Conservation (phyloP, 2,888 invertebrate genomes). For the Drosophila rubida region DNA sequence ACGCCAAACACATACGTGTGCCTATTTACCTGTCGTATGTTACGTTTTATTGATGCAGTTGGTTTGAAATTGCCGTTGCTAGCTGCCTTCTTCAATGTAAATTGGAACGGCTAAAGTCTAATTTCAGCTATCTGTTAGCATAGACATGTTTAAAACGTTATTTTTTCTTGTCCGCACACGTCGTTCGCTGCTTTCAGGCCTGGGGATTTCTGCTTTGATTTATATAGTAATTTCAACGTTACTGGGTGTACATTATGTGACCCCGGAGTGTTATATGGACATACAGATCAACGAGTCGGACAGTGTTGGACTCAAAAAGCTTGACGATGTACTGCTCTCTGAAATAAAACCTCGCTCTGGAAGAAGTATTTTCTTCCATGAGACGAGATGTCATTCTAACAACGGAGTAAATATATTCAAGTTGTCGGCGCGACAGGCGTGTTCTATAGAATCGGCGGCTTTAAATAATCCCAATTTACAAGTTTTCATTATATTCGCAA, state of each 20-base stretch:
- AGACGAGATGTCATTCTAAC: conserved; percentile 77
- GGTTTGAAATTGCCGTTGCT: not conserved
- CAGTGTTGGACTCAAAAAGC: not conserved
- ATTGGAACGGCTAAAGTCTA: not conserved
- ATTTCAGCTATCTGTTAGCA: too few species aligned
- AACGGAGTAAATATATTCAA: conserved; percentile 45
- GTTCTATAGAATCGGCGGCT: conserved; percentile 84
- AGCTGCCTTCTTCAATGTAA: not conserved
- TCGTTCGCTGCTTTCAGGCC: not conserved
- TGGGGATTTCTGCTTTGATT: not conserved
- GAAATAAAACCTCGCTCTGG: conserved; percentile 74
- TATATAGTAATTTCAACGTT: not conserved
- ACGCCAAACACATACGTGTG: not conserved
- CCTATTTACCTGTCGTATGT: not conserved
- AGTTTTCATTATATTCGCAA: conserved; percentile 82
- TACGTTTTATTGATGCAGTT: not conserved
- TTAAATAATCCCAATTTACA: conserved; percentile 81
- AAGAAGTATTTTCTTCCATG: conserved; percentile 84
- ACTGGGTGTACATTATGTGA: too few species aligned
- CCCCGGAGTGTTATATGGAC: not conserved
- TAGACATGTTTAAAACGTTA: not conserved
- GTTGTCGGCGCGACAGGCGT: conserved; percentile 82
- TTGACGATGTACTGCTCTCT: conserved; percentile 79
- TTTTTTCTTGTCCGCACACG: not conserved
- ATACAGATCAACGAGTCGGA: not conserved